Evolutionary conservation across 2,888 invertebrate genomes (phyloP), one percentile per base, ranked within the genome.

Genomic region (Plusia festucae): DNA sequence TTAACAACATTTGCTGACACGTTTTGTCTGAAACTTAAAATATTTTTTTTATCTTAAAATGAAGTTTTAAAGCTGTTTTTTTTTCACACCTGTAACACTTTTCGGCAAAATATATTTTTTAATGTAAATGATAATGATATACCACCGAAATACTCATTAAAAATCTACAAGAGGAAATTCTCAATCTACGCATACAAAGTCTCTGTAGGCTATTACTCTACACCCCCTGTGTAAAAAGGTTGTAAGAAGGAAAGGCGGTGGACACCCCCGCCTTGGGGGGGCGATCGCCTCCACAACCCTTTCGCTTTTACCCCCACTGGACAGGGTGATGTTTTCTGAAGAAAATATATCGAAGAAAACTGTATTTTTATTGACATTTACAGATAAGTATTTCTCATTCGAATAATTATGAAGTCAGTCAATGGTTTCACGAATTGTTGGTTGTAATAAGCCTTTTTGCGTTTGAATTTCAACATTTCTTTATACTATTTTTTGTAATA

Each of bases 231-330:
- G 93, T 94, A 95, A 95, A 94, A 95, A 94, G 94, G 93, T 93
- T 94, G 94, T 94, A 94, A 94, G 94, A 94, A 94, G 94, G 93
- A 94, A 94, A 94, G 94, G 93, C 91, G 93, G 93, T 88, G 93
- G 94, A 93, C 93, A 90, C 87, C 92, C 92, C 88, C 84, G 82
- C 66, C 74, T 73, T 70, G 78, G 79, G 89, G 91, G 83, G 90
- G 86, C 88, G 90, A 93, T 92, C 92, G 91, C 92, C 94, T 88
- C 93, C 92, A 88, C 94, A 95, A 95, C 95, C 95, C 95, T 95
- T 95, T 95, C 94, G 94, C 93, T 94, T 94, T 94, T 91, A 91
- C 93, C 93, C 94, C 93, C 91, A 81, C 82, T 82, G 81, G 86
- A 92, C 93, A 94, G 93, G 91, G 84, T 93, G 94, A 85, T 91